phyloP scores from a whole-genome alignment of 2,113 vertebrate genomes.

The Lophius piscatorius region DNA sequence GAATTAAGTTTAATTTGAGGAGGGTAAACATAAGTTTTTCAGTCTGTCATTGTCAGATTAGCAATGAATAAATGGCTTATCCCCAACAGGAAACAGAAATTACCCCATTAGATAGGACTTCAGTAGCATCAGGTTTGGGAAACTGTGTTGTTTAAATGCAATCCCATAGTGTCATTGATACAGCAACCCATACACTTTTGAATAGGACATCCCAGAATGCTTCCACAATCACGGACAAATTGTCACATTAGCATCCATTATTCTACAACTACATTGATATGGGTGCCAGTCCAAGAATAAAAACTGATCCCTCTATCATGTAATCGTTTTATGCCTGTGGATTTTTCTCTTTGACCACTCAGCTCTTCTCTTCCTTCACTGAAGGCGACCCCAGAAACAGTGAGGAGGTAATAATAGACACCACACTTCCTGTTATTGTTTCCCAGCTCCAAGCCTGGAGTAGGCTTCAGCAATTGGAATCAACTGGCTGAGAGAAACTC shows the following conservation, averaged over 20 bases:
- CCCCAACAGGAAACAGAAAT: background rate
- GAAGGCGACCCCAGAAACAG: background rate
- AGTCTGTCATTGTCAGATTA: no score
- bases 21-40: no score
- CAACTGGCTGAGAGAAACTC: no score
- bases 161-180: background rate
- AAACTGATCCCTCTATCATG: slow-evolving; percentile 21
- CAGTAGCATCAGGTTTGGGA: background rate
- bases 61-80: no score
- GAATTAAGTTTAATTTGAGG: no score
- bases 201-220: slow-evolving; percentile 17
- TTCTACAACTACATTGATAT: slow-evolving; percentile 1
- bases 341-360: slow-evolving; percentile 21
- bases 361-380: slow-evolving; percentile 11
- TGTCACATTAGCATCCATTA: slow-evolving; percentile 10
- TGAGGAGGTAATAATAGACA: slow-evolving; percentile 14
- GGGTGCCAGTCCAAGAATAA: slow-evolving; percentile 29
- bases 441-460: background rate
- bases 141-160: background rate
- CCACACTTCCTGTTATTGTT: slow-evolving; percentile 5
- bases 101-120: background rate
- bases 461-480: background rate
- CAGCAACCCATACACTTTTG: background rate
- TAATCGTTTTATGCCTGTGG: slow-evolving; percentile 15
- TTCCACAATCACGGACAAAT: background rate